phyloP scores from a whole-genome alignment of 1,140 invertebrate genomes.

The Conus ventricosus region DNA sequence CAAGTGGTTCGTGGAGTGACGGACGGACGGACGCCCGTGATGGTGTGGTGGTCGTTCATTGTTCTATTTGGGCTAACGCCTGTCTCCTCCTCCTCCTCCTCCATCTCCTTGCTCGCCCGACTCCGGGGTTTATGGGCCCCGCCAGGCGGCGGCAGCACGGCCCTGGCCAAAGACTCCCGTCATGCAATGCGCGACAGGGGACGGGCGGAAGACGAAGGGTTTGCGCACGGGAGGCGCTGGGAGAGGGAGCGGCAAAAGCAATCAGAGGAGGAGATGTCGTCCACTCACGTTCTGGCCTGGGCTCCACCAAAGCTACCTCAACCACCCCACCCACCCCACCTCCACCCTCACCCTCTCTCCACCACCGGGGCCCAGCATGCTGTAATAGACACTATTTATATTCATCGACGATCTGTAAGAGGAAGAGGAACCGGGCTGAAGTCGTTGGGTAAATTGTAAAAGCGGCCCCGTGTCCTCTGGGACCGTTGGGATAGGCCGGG shows the following conservation, averaged over 20 bases:
- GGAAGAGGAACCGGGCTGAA: background rate
- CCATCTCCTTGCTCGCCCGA: background rate
- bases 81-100: background rate
- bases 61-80: no score
- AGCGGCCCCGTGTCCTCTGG: background rate
- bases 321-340: no score
- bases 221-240: background rate
- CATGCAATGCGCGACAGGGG: constrained; percentile 30
- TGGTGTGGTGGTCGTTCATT: no score
- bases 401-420: background rate
- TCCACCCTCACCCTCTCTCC: background rate
- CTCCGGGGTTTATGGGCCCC: no score
- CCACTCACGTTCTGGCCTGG: background rate
- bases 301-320: no score
- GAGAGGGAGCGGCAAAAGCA: background rate
- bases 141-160: no score
- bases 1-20: no score
- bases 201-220: constrained; percentile 1
- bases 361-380: background rate
- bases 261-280: constrained; percentile 4
- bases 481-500: no score
- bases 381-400: constrained; percentile 13
- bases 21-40: no score
- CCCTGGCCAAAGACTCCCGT: background rate
- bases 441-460: background rate